Percentiles rank a stretch among this genome's conserved stretches.
Evolutionary conservation across 2,797 vertebrate genomes (phyloP).

Genomic region (Mionectes olivaceus): DNA sequence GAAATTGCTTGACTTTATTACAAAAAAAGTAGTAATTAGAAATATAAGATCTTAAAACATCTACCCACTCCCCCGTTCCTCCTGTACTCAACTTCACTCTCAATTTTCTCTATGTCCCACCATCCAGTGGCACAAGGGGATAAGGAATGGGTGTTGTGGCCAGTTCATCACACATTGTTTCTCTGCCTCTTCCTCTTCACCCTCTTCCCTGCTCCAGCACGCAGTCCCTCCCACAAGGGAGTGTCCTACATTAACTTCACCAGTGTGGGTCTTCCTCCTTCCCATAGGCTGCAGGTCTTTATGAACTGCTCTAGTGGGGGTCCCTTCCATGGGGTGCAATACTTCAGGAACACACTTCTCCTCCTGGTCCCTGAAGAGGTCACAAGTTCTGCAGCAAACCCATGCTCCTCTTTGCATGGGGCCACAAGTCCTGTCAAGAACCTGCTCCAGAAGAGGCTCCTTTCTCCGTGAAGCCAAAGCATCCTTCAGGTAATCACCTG

Average conservation of each 20-base stretch:
- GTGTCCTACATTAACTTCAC: background rate
- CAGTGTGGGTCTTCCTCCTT: fast-evolving
- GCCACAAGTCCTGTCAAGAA: background rate
- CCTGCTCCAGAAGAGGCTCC: background rate
- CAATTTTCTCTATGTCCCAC: fast-evolving
- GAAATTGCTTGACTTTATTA: background rate
- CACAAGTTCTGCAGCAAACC: background rate
- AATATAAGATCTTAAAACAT: background rate
- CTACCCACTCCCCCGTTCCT: background rate
- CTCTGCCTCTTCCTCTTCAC: background rate
- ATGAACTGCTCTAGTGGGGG: background rate
- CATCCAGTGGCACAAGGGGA: fast-evolving
- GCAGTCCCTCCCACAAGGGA: fast-evolving
- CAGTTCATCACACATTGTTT: background rate
- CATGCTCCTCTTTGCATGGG: background rate
- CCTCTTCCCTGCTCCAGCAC: background rate
- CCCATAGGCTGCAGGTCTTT: too few species aligned
- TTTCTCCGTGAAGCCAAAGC: background rate
- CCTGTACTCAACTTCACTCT: fast-evolving
- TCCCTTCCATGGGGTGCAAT: too few species aligned
- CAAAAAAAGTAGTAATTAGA: background rate
- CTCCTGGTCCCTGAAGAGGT: fast-evolving
- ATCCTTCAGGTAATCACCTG: background rate
- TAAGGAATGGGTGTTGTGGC: background rate
- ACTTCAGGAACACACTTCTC: background rate